Evolutionary conservation across 2,797 vertebrate genomes (phyloP), one percentile per base, ranked within the genome.

Genomic region (Gymnopithys bicolor): DNA sequence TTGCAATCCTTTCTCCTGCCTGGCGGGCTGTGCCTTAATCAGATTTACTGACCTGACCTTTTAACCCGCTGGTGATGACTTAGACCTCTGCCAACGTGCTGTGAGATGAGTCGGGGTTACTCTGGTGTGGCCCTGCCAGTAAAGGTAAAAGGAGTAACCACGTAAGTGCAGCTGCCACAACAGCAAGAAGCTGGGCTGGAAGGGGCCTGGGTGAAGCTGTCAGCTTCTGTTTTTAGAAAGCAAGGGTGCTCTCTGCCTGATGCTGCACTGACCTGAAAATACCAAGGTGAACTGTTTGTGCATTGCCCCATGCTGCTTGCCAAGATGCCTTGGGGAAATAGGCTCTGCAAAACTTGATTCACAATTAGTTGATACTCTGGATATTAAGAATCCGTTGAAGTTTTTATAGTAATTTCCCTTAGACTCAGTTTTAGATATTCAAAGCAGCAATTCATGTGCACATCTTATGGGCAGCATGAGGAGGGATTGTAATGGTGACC

Each of bases 1-100:
- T 66, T 75, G 81, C 62, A 76, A 49, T 82, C 81, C 46, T 32
- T 83, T 62, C 30, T 62, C 24, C 58, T 64, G 81, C 48, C 84
- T 87, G 46, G 37, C 1, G 2, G 84, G 58, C 4, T 90, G 4
- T 67, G 75, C 90, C 52, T 52, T 88, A 66, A 91, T 45, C 43
- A 52, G 76, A 55, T 93, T 83, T 92, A 22, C 67, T 81, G 48
- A 49, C 39, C 87, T 89, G 95, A 79, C 93, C 91, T 95, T 94
- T 95, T 95, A 91, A 95, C 96, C 84, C 0, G 0, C 39, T 30
- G 84, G 63, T 62, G 91, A 94, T 69, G 94, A 87, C 84, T 11
- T 11, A 84, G 70, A 43, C 23, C 48, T 89, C 35, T 82, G 68
- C 53, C 79, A 21, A 19, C 33, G 68, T 24, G 16, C 67, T 66